These are phyloP conservation scores for Laodelphax striatellus DNA, from an alignment of 1,140 invertebrate genomes.

Conservation along the genomic window DNA sequence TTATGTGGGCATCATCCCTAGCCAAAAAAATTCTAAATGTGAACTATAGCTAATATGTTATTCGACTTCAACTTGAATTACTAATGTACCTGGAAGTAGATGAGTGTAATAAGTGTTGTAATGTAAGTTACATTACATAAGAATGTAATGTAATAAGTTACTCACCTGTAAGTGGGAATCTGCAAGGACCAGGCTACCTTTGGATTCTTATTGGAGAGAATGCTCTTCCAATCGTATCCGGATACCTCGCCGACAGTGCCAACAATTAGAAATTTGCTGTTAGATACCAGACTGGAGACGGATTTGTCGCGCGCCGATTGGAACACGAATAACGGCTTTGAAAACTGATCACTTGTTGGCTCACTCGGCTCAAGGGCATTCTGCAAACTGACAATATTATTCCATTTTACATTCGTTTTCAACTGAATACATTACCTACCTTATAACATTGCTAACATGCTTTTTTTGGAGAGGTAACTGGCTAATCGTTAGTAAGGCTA, in stretches of 20 bases:
- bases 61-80: no score
- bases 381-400: slow-evolving; percentile 5
- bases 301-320: slow-evolving; percentile 42
- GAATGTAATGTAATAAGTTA: no score
- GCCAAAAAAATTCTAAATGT: no score
- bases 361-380: slow-evolving; percentile 32
- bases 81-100: no score
- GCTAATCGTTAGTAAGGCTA: no score
- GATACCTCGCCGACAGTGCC: slow-evolving; percentile 59
- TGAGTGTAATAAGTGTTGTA: no score
- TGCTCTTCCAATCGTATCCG: slow-evolving; percentile 61
- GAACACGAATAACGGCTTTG: slow-evolving; percentile 34
- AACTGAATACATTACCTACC: no score
- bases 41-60: no score
- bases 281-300: slow-evolving; percentile 58
- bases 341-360: slow-evolving; percentile 42
- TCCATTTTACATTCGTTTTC: not conserved
- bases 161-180: slow-evolving; percentile 47
- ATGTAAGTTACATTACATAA: no score
- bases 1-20: no score
- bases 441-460: no score
- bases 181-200: slow-evolving; percentile 51
- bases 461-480: no score
- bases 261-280: slow-evolving; percentile 58
- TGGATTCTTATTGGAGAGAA: slow-evolving; percentile 43